Base-by-base conservation (phyloP, 1,140 invertebrate genomes). In the Colletes gigas region DNA sequence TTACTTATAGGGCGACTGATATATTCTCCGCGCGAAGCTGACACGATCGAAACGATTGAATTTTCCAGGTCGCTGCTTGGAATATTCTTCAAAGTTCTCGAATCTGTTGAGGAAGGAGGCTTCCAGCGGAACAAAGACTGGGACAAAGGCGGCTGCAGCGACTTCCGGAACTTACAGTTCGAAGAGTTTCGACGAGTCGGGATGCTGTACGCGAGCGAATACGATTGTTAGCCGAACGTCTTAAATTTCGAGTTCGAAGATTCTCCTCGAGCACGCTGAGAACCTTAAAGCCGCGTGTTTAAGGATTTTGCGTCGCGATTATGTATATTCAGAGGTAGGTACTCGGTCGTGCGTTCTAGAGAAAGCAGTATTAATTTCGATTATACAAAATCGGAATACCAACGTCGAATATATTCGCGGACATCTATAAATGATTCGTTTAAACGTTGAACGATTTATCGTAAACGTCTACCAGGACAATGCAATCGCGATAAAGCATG, bases 41-140 rank as follows among this genome's bases (percentile, higher is more conserved):
- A 73, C 78, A 65, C 84, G 83, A 85, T 78, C 65, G 84, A 68
- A 67, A 65, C 80, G 79, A 86, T 86, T 83, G 84, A 85, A 83
- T 85, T 83, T 86, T 86, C 75, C 76, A 62, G 52, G 66, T 79
- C 83, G 83, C 70, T 82, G 79, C 59, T 57, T 14, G 57, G 17
- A 52, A 75, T 82, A 82, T 86, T 79, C 62, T 80, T 83, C 74
- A 71, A 83, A 86, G 75, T 86, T 86, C 59, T n/a, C 55, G 54
- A 62, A 75, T 62, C 41, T 47, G 59, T 85, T 7, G 67, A 62
- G 73, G 44, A 30, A 30, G 50, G 54, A 39, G 44, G 52, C 19
- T 68, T 39, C 55, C 55, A n/a, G 14, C 6, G 65, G 73, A 65
- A 77, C 57, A 77, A 81, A 77, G 71, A 52, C 57, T 14, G 66